Conservation (phyloP, 1,140 invertebrate genomes). For the Hylyphantes graminicola region DNA sequence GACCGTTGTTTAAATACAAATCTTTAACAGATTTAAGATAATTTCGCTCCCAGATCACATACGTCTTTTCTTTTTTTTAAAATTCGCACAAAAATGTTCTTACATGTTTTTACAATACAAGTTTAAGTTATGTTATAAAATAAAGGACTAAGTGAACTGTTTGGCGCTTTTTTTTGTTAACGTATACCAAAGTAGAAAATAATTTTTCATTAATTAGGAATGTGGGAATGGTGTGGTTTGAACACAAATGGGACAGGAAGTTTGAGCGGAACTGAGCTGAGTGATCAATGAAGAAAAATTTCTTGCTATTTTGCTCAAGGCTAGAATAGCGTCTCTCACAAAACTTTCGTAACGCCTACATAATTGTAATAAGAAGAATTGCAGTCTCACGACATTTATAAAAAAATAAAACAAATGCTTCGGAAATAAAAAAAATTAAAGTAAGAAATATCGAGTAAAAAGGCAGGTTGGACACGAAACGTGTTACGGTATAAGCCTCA, state of each 20-base stretch:
- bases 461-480: constrained; percentile 24
- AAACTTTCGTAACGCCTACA: constrained; percentile 32
- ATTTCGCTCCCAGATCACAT: too few species aligned
- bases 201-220: too few species aligned
- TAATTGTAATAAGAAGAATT: constrained; percentile 21
- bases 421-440: constrained; percentile 17
- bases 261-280: constrained; percentile 16
- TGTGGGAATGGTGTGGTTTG: background rate
- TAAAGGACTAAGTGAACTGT: too few species aligned
- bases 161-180: too few species aligned
- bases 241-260: constrained; percentile 26
- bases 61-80: too few species aligned
- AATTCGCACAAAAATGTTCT: too few species aligned
- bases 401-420: background rate
- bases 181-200: too few species aligned
- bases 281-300: constrained; percentile 10
- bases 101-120: too few species aligned
- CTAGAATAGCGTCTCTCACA: background rate
- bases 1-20: too few species aligned
- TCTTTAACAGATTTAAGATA: too few species aligned
- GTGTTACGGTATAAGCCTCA: background rate
- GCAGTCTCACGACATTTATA: background rate
- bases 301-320: background rate
- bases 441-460: background rate
- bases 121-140: too few species aligned